phyloP scores from a whole-genome alignment of 2,888 invertebrate genomes.

The Stratiomys singularior region DNA sequence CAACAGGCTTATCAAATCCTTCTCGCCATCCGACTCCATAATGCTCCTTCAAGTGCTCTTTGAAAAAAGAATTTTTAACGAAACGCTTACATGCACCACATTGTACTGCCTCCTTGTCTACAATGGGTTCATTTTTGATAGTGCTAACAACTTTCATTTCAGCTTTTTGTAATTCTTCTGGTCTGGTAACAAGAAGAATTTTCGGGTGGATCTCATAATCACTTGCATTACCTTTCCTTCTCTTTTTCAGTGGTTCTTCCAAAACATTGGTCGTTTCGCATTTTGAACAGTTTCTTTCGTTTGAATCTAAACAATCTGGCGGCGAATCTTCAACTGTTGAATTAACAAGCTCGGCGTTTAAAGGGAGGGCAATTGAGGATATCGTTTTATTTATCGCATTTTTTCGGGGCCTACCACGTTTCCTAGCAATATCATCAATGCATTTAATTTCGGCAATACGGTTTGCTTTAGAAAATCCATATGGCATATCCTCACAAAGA shows the following conservation, averaged over 20 bases:
- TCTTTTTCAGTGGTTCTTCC: too few species aligned
- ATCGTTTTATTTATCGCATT: neutral
- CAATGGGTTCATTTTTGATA: neutral
- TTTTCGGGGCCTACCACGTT: neutral
- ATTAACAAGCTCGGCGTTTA: too few species aligned
- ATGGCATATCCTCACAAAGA: too few species aligned
- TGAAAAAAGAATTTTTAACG: constrained; percentile 55
- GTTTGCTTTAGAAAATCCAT: too few species aligned
- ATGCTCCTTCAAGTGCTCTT: constrained; percentile 58
- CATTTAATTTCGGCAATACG: too few species aligned
- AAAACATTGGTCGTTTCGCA: neutral
- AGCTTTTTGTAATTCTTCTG: constrained; percentile 57
- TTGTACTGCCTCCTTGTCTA: constrained; percentile 49
- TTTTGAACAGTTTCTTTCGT: neutral
- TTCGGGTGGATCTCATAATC: constrained; percentile 56
- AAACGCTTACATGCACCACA: constrained; percentile 61
- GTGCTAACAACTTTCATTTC: neutral
- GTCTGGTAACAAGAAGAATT: constrained; percentile 58
- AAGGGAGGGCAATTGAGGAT: neutral
- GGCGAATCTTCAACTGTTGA: too few species aligned
- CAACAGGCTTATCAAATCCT: constrained; percentile 55
- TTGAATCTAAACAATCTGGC: neutral
- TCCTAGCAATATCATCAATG: neutral
- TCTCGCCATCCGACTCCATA: constrained; percentile 63
- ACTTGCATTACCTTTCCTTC: neutral